Base-by-base conservation (phyloP, 1,140 invertebrate species). In the Ylistrum balloti region DNA sequence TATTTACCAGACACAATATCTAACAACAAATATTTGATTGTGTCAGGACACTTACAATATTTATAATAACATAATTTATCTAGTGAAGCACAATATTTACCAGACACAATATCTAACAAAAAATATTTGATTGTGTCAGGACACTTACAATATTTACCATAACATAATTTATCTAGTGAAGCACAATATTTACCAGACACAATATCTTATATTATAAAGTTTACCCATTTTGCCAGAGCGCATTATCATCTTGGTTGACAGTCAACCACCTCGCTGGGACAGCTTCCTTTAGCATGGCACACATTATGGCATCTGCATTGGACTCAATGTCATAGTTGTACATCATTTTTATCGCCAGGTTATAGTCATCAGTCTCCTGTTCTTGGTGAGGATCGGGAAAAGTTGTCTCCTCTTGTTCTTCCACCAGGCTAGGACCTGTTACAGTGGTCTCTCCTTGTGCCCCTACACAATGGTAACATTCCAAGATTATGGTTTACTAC, bases 311-410 rank as follows among this genome's bases (percentile, higher is more conserved):
- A 88, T 97, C 96, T 0, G 98, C 97, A 96, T 98, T 98, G 5
- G 98, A 98, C 95, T 98, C 98, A 2, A 98, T 97, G 94, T 98
- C 97, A 95, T 98, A 99, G 96, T 99, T 99, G 94, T 98, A 99
- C 98, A 99, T 98, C 97, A 98, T 98, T 96, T 99, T 98, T 0
- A 99, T 96, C 5, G 98, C 98, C 88, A 98, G 96, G 0, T 98
- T 97, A 91, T 87, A 95, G 2, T 91, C 89, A 38, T 38, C 35
- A 38, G 5, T 38, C 41, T 33, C 85, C 32, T 92, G 88, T 33
- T n/a, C 17, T 28, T n/a, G 88, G 0, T 33, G n/a, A 38, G 32
- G 11, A 91, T 33, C 41, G 11, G 20, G 33, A 10, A 33, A 17
- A 56, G 28, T 56, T 32, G n/a, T n/a, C n/a, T n/a, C n/a, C n/a